Percentiles rank a stretch among this genome's conserved stretches.
Conservation (phyloP, 64 coral and sea anemone species). For the Porites australiensis region DNA sequence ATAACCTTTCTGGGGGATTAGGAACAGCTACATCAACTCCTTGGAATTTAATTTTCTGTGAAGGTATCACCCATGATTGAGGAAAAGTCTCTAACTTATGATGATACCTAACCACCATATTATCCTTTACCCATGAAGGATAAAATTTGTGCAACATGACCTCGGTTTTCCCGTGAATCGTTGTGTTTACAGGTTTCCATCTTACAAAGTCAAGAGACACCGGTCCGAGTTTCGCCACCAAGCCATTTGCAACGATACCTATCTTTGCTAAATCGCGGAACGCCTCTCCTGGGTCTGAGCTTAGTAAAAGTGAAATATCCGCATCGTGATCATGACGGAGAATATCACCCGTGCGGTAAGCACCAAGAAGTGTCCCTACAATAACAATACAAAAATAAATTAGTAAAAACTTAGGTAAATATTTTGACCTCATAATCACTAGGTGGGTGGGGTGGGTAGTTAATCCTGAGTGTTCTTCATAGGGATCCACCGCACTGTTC, state of each 20-base stretch:
- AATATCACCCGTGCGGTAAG: slow-evolving; percentile 64
- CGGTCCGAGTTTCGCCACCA: slow-evolving; percentile 48
- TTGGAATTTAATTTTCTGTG: slow-evolving; percentile 76
- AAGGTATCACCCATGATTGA: slow-evolving; percentile 59
- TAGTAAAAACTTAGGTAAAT: too few relatives aligned
- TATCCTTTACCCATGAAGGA: slow-evolving; percentile 66
- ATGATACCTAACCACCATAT: slow-evolving; percentile 65
- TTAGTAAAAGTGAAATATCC: slow-evolving; percentile 75
- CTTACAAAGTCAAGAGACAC: slow-evolving; percentile 75
- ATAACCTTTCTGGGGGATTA: slow-evolving; percentile 41
- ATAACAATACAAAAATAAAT: background rate
- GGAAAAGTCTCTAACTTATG: slow-evolving; percentile 74
- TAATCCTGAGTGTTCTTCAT: too few relatives aligned
- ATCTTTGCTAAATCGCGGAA: slow-evolving; percentile 23
- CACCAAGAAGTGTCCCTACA: slow-evolving; percentile 85
- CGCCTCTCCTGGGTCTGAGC: background rate
- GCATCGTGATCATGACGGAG: slow-evolving; percentile 91
- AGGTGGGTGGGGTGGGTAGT: too few relatives aligned
- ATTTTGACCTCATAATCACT: too few relatives aligned
- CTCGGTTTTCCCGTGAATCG: slow-evolving; percentile 45
- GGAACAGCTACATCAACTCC: slow-evolving; percentile 74
- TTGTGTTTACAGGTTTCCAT: slow-evolving; percentile 61
- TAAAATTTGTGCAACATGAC: slow-evolving; percentile 78
- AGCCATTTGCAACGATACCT: slow-evolving; percentile 65
- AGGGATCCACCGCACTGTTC: too few relatives aligned